phyloP scores from a whole-genome alignment of 1,140 invertebrate species.

The Drosophila pseudoananassae region DNA sequence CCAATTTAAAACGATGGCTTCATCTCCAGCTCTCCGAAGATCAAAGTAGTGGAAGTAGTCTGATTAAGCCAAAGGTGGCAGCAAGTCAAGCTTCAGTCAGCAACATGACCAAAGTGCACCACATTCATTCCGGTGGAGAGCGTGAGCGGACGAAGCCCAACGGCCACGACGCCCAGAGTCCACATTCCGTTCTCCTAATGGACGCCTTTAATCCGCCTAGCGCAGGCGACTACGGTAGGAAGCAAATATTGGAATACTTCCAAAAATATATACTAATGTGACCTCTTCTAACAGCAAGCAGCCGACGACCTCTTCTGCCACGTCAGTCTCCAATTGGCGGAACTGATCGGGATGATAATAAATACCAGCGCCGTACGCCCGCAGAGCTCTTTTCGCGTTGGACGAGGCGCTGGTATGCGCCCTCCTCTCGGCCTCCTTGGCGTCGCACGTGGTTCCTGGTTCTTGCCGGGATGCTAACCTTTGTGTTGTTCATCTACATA shows the following conservation, averaged over 20 bases:
- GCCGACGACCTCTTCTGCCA: constrained; percentile 72
- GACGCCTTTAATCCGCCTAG: constrained; percentile 82
- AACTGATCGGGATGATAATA: constrained; percentile 82
- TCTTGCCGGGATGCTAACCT: constrained; percentile 68
- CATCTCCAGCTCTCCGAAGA: constrained; percentile 63
- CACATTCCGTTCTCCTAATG: constrained; percentile 83
- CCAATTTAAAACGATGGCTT: background rate
- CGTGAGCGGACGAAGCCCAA: constrained; percentile 72
- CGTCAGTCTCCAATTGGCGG: constrained; percentile 80
- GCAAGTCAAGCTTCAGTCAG: constrained; percentile 47
- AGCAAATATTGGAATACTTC: too few species aligned
- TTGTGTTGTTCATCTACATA: constrained; percentile 76
- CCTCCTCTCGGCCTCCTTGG: constrained; percentile 83
- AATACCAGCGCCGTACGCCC: constrained; percentile 80
- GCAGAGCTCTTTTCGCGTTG: constrained; percentile 82
- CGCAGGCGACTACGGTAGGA: constrained; percentile 66
- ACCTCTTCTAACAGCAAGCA: constrained; percentile 55
- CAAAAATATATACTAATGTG: background rate
- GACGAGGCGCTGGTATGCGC: constrained; percentile 82
- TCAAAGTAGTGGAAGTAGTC: constrained; percentile 36
- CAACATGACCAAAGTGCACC: constrained; percentile 82
- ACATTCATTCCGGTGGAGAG: constrained; percentile 62
- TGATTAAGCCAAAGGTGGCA: constrained; percentile 47
- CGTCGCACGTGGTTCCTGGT: constrained; percentile 82
- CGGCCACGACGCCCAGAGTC: constrained; percentile 59